Conservation (phyloP, 2,113 vertebrate genomes). For the Prochilodus magdalenae region DNA sequence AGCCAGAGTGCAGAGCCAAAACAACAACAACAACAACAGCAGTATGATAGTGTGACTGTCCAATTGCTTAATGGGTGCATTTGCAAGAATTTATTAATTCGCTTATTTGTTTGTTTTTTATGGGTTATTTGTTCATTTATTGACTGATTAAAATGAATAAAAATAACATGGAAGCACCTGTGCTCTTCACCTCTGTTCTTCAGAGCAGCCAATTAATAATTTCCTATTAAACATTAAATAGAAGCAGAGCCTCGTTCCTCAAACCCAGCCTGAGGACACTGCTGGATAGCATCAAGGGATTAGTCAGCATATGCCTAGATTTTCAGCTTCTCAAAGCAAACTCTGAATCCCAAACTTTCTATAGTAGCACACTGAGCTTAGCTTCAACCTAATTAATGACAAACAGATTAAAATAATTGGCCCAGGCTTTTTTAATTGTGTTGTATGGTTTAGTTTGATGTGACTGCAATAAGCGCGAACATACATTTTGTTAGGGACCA, state of each 20-base stretch:
- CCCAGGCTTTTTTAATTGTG: background rate
- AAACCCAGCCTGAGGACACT: background rate
- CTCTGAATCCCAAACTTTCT: background rate
- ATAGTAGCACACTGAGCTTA: background rate
- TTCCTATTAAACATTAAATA: background rate
- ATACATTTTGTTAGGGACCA: background rate
- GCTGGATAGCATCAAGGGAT: background rate
- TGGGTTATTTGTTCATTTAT: too few species aligned
- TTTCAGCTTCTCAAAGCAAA: background rate
- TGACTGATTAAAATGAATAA: background rate
- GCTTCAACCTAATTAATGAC: background rate
- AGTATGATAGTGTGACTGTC: too few species aligned
- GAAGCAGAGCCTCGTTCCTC: background rate
- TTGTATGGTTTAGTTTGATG: background rate
- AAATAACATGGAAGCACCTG: background rate
- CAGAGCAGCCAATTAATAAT: background rate
- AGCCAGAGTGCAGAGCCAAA: too few species aligned
- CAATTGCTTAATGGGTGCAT: too few species aligned
- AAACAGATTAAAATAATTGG: background rate
- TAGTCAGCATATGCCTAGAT: background rate
- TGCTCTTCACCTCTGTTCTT: background rate
- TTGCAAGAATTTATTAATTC: too few species aligned
- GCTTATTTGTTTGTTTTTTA: too few species aligned
- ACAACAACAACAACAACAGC: too few species aligned
- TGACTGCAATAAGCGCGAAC: background rate